A percentile compares a stretch with the other conserved stretches of the same genome.
phyloP scores from a whole-genome alignment of 2,797 vertebrate genomes.

The Sparus aurata region DNA sequence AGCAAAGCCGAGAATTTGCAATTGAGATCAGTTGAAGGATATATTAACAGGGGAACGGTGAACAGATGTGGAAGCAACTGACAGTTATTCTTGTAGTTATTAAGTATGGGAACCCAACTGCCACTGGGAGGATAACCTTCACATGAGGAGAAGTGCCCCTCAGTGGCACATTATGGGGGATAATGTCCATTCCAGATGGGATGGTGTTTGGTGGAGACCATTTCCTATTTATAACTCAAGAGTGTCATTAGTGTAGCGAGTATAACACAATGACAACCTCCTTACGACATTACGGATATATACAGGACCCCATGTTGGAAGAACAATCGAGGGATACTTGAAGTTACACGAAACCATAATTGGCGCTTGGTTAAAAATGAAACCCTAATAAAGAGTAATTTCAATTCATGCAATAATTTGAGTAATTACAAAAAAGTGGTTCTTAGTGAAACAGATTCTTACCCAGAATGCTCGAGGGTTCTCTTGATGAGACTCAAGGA shows the following conservation, averaged over 20 bases:
- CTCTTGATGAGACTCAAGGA: neutral
- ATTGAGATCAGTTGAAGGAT: slow-evolving; percentile 82
- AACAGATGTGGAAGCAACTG: slow-evolving; percentile 85
- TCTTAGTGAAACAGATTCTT: slow-evolving; percentile 5
- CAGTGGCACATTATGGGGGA: slow-evolving; percentile 78
- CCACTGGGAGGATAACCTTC: slow-evolving; percentile 84
- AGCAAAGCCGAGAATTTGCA: slow-evolving; percentile 76
- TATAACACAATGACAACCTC: slow-evolving; percentile 54
- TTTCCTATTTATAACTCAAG: slow-evolving; percentile 78
- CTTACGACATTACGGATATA: slow-evolving; percentile 46
- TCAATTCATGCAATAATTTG: slow-evolving; percentile 14
- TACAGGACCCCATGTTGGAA: slow-evolving; percentile 30
- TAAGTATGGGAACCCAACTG: slow-evolving; percentile 82
- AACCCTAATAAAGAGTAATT: slow-evolving; percentile 15
- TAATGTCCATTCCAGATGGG: slow-evolving; percentile 82
- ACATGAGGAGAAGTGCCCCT: slow-evolving; percentile 78
- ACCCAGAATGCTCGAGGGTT: neutral
- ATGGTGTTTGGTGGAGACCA: slow-evolving; percentile 63
- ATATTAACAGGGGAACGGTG: slow-evolving; percentile 79
- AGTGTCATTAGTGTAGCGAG: slow-evolving; percentile 66
- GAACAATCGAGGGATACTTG: slow-evolving; percentile 12
- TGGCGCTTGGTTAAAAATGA: slow-evolving; percentile 23
- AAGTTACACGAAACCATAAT: slow-evolving; percentile 11
- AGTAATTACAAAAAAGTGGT: neutral
- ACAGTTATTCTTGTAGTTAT: slow-evolving; percentile 85